Conservation (phyloP, 2,797 vertebrate species). For the Orientallactaga sibirica region DNA sequence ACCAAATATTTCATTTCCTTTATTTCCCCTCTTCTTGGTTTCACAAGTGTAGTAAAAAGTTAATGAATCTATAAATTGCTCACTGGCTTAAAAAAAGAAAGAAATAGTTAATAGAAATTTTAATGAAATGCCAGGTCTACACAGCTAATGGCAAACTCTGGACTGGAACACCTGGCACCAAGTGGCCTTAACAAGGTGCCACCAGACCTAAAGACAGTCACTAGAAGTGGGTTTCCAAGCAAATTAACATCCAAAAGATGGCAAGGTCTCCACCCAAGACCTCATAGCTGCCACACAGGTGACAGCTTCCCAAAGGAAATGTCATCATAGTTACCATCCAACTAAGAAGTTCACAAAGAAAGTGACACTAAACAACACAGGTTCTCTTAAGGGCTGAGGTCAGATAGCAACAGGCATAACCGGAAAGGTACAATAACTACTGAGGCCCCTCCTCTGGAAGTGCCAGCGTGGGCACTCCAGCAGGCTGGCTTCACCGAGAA, state of each 20-base stretch:
- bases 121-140: slow-evolving; percentile 73
- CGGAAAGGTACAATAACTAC: not conserved
- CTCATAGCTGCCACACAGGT: not conserved
- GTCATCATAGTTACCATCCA: not conserved
- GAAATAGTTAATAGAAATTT: slow-evolving; percentile 83
- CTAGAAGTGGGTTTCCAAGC: not conserved
- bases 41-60: slow-evolving; percentile 82
- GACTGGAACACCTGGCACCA: slow-evolving; percentile 27
- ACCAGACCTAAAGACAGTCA: not conserved
- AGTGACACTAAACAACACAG: not conserved
- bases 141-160: slow-evolving; percentile 63
- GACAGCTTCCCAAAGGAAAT: not conserved
- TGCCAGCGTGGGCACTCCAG: not conserved
- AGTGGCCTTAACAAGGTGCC: not conserved
- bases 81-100: slow-evolving; percentile 70
- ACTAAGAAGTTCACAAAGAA: not conserved
- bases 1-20: slow-evolving; percentile 81
- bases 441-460: not conserved
- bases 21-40: slow-evolving; percentile 73
- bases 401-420: not conserved
- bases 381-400: not conserved
- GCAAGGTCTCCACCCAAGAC: not conserved
- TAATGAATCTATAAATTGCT: slow-evolving; percentile 84
- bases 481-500: not conserved
- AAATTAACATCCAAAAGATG: not conserved